Evolutionary conservation across 2,888 invertebrate species (phyloP).

Genomic region (Ectropis crepuscularia): DNA sequence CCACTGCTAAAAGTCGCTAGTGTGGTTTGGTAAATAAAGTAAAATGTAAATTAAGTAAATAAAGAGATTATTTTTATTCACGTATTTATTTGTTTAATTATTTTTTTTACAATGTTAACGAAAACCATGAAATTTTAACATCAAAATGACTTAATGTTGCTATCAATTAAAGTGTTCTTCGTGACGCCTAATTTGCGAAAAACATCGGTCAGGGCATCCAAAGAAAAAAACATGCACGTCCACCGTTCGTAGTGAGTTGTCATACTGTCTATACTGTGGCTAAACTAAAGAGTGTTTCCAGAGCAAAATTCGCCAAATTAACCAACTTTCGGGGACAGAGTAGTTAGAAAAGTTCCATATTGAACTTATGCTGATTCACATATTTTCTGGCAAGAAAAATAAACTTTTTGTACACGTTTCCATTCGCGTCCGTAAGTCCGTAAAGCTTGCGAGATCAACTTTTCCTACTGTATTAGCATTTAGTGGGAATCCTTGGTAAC

Average conservation of each 20-base stretch:
- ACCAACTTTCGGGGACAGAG: slow-evolving; percentile 27
- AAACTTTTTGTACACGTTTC: slow-evolving; percentile 8
- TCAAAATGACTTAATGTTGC: too few relatives aligned
- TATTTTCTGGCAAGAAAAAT: slow-evolving; percentile 21
- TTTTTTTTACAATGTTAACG: too few relatives aligned
- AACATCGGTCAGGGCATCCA: too few relatives aligned
- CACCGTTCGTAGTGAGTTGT: background rate
- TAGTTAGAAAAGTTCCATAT: slow-evolving; percentile 30
- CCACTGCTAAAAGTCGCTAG: too few relatives aligned
- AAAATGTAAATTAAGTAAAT: too few relatives aligned
- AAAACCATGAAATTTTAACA: too few relatives aligned
- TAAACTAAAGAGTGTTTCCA: slow-evolving; percentile 28
- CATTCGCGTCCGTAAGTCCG: slow-evolving; percentile 6
- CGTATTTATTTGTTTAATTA: too few relatives aligned
- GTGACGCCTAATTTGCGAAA: too few relatives aligned
- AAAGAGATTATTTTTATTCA: too few relatives aligned
- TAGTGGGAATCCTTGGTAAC: background rate
- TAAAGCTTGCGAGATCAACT: slow-evolving; percentile 5
- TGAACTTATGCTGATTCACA: slow-evolving; percentile 31
- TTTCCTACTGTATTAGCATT: slow-evolving; percentile 14
- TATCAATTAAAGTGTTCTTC: too few relatives aligned
- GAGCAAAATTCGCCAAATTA: slow-evolving; percentile 23
- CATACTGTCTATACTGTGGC: slow-evolving; percentile 18
- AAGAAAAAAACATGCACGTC: too few relatives aligned
- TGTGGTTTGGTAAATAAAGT: too few relatives aligned